Evolutionary conservation across 2,113 vertebrate genomes (phyloP), one percentile per base, ranked within the genome.

Genomic region (Corvus cornix): DNA sequence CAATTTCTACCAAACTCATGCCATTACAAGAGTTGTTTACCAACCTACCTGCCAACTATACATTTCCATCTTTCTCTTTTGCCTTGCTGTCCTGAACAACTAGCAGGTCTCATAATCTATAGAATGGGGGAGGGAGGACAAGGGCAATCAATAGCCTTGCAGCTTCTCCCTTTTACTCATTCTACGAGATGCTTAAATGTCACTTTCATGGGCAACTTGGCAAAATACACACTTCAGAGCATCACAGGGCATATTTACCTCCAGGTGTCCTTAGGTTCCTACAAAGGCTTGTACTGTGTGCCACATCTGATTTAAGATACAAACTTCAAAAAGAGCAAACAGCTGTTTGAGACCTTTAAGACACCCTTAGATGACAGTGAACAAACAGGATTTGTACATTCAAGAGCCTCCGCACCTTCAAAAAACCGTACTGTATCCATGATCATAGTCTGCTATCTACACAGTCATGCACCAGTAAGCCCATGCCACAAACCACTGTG

Each of bases 121-220:
- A 39, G 24, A 62, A 60, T 0, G 0, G 27, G 15, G 30, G 20
- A 80, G 68, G 3, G 20, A 67, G n/a, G 24, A 48, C 22, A 74
- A 70, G 19, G 19, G 37, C 55, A 74, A 70, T n/a, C 24, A 74
- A 37, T 5, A 63, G 39, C 20, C 76, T 86, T 52, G 26, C 26
- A 80, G 8, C 23, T 87, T 81, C 23, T 59, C 17, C 59, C 26
- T 37, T 46, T 67, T 79, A 46, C 33, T 59, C 59, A 31, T 27
- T n/a, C 69, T n/a, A 35, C 3, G 18, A 27, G 31, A 13, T 49
- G 21, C 51, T 67, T 69, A 35, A 76, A 88, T 43, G 58, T 28
- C 35, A 51, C 49, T 75, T 17, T 23, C 43, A 44, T 7, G 22
- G 13, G 24, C 1, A 6, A 15, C 27, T 68, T 58, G 56, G 37